phyloP scores from a whole-genome alignment of 2,113 vertebrate species.

The Corythoichthys intestinalis region DNA sequence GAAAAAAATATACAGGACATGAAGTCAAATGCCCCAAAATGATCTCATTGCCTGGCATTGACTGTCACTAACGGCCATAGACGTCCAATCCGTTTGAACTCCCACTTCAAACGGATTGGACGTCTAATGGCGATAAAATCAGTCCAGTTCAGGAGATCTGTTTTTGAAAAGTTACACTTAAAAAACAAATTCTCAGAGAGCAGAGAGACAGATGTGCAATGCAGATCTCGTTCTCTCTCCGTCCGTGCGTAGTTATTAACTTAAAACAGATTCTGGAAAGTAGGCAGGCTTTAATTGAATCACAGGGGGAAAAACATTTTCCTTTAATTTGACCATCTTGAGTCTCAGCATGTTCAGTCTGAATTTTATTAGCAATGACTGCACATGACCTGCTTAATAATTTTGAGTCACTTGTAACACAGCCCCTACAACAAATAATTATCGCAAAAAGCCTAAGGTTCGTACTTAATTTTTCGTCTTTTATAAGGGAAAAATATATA shows the following conservation, averaged over 20 bases:
- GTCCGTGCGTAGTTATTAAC: slow-evolving; percentile 31
- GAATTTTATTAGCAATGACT: slow-evolving; percentile 48
- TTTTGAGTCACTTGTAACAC: slow-evolving; percentile 38
- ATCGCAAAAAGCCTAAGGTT: slow-evolving; percentile 21
- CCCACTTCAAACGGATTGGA: no score
- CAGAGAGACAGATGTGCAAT: not conserved
- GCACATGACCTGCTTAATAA: slow-evolving; percentile 44
- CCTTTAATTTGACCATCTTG: slow-evolving; percentile 55
- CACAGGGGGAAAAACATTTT: slow-evolving; percentile 24
- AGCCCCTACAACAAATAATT: not conserved
- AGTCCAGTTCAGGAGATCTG: not conserved
- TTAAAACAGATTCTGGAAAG: slow-evolving; percentile 35
- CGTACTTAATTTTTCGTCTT: slow-evolving; percentile 15
- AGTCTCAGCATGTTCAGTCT: slow-evolving; percentile 48
- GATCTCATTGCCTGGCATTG: no score
- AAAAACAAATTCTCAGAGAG: not conserved
- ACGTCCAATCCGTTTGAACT: no score
- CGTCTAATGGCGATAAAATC: no score
- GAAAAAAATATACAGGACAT: no score
- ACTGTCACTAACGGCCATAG: no score
- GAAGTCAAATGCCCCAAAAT: no score
- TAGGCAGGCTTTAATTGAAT: slow-evolving; percentile 56
- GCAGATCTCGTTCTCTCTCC: slow-evolving; percentile 10
- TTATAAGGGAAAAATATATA: slow-evolving; percentile 31
- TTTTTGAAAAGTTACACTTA: slow-evolving; percentile 15